These are phyloP conservation scores for Apis laboriosa DNA, from an alignment of 1,140 invertebrate genomes.

Conservation along the genomic window DNA sequence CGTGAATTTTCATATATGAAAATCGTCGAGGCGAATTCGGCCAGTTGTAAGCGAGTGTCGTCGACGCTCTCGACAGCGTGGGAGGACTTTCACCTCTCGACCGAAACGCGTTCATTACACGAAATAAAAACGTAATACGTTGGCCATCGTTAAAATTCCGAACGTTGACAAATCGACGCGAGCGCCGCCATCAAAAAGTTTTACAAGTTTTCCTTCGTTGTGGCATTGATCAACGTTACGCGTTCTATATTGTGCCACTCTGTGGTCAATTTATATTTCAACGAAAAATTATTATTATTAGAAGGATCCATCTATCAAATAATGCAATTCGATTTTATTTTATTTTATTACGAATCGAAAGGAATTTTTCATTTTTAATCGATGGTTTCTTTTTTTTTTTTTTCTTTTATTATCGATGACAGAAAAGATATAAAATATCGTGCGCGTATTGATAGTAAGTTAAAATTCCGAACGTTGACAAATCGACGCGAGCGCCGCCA, in stretches of 20 bases:
- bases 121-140: conserved; percentile 36
- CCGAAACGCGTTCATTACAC: conserved; percentile 41
- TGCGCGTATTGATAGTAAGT: background rate
- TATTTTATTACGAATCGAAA: no score
- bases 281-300: no score
- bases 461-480: conserved; percentile 58
- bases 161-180: conserved; percentile 51
- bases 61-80: conserved; percentile 42
- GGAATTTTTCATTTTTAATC: no score
- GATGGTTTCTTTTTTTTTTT: background rate
- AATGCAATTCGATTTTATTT: no score
- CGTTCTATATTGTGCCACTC: no score
- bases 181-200: no score
- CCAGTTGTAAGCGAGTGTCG: conserved; percentile 41
- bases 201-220: no score
- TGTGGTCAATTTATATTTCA: no score
- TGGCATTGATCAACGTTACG: no score
- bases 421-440: no score
- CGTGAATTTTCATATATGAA: conserved; percentile 30
- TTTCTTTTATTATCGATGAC: background rate
- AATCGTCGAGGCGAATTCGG: conserved; percentile 49
- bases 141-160: conserved; percentile 49
- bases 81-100: conserved; percentile 59
- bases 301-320: no score
- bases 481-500: conserved; percentile 17